phyloP scores from a whole-genome alignment of 2,113 vertebrate genomes.

The Zosterops lateralis region DNA sequence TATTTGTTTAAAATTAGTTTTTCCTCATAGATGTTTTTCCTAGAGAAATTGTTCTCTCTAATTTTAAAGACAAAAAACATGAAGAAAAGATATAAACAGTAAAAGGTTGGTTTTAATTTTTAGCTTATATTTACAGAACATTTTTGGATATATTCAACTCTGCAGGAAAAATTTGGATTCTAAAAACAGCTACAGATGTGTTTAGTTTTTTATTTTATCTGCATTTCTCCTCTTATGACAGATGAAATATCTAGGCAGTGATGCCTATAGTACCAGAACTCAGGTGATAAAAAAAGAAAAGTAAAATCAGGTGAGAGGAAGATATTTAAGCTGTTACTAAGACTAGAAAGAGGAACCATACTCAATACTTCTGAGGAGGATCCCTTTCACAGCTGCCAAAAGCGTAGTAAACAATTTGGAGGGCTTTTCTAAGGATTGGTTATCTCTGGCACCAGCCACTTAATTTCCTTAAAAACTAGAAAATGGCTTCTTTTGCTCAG shows the following conservation, averaged over 20 bases:
- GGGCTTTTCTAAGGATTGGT: not conserved
- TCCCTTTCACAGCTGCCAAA: not conserved
- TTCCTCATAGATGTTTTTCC: not conserved
- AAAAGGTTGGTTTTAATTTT: not conserved
- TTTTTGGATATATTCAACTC: not conserved
- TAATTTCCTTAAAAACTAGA: constrained; percentile 34
- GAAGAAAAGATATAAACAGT: not conserved
- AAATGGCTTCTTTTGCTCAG: not conserved
- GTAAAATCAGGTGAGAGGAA: not conserved
- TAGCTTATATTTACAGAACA: not conserved
- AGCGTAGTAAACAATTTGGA: not conserved
- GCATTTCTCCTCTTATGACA: not conserved
- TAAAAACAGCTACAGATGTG: not conserved
- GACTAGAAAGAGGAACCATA: not conserved
- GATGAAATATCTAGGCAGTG: not conserved
- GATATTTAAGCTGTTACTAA: not conserved
- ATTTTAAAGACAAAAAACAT: not conserved
- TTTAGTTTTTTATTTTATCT: not conserved
- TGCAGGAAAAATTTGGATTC: not conserved
- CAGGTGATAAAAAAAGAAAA: not conserved
- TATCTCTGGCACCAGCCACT: constrained; percentile 5
- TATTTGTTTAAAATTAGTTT: not conserved
- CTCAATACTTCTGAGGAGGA: not conserved
- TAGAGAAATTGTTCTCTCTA: not conserved
- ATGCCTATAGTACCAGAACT: not conserved